A percentile compares a stretch with the other conserved stretches of the same genome.
Evolutionary conservation across 2,888 invertebrate genomes (phyloP).

Genomic region (Pedicia rivosa): DNA sequence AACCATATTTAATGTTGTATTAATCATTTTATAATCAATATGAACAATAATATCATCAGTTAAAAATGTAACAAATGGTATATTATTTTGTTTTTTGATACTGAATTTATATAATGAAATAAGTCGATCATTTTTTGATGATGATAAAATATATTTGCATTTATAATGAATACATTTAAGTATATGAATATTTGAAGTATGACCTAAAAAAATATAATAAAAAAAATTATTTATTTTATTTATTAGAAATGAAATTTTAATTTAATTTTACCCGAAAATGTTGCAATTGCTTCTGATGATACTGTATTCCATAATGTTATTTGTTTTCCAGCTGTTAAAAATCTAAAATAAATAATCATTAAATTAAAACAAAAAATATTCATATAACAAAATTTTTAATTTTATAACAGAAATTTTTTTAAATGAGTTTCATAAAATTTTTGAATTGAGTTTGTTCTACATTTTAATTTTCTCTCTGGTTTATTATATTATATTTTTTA

Average conservation of each 20-base stretch:
- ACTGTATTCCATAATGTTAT: slow-evolving; percentile 39
- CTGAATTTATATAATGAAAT: slow-evolving; percentile 21
- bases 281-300: slow-evolving; percentile 39
- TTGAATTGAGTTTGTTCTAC: too few species aligned
- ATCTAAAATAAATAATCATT: slow-evolving; percentile 8
- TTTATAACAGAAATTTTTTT: too few species aligned
- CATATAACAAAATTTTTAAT: too few species aligned
- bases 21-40: slow-evolving; percentile 33
- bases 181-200: slow-evolving; percentile 38
- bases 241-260: too few species aligned
- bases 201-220: too few species aligned
- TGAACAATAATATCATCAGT: slow-evolving; percentile 51
- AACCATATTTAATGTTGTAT: slow-evolving; percentile 33
- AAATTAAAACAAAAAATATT: too few species aligned
- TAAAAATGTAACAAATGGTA: slow-evolving; percentile 40
- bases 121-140: slow-evolving; percentile 26
- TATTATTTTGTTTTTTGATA: slow-evolving; percentile 32
- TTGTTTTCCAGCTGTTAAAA: slow-evolving; percentile 24
- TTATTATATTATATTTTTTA: too few species aligned
- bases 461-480: too few species aligned
- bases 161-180: too few species aligned
- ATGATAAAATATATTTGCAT: slow-evolving; percentile 25
- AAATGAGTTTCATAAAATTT: too few species aligned
- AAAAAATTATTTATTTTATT: too few species aligned
- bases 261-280: too few species aligned